Conservation (phyloP, 2,888 invertebrate genomes). For the Hypsopygia costalis region DNA sequence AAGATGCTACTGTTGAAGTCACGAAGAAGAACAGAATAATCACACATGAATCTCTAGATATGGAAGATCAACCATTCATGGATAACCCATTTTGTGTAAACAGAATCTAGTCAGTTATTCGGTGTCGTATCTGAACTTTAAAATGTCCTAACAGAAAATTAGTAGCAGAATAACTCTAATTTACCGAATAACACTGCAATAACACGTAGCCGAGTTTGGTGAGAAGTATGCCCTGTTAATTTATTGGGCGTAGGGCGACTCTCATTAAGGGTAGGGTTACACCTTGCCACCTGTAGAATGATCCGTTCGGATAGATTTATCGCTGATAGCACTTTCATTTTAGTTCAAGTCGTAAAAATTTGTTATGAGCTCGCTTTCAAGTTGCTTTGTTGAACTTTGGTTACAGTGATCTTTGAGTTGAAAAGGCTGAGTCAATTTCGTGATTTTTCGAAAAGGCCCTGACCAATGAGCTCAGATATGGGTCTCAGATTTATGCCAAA, state of each 20-base stretch:
- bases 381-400: too few species aligned
- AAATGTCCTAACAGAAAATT: constrained; percentile 3
- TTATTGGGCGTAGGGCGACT: constrained; percentile 59
- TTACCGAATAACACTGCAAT: constrained; percentile 11
- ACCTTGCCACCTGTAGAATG: constrained; percentile 69
- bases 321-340: constrained; percentile 32
- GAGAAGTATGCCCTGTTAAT: constrained; percentile 56
- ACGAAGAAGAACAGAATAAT: too few species aligned
- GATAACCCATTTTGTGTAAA: too few species aligned
- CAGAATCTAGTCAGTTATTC: too few species aligned
- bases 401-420: too few species aligned
- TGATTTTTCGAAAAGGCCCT: too few species aligned
- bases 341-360: constrained; percentile 19
- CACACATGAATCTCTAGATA: too few species aligned
- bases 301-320: constrained; percentile 50
- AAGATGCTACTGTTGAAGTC: too few species aligned
- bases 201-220: constrained; percentile 37
- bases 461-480: too few species aligned
- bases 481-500: too few species aligned
- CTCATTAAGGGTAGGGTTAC: constrained; percentile 56
- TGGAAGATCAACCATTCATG: too few species aligned
- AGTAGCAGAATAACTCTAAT: constrained; percentile 15
- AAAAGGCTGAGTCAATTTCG: too few species aligned
- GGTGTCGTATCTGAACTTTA: constrained; percentile 2
- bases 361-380: neutral